phyloP scores from a whole-genome alignment of 2,113 vertebrate genomes.

The Cyanoramphus novaezelandiae region DNA sequence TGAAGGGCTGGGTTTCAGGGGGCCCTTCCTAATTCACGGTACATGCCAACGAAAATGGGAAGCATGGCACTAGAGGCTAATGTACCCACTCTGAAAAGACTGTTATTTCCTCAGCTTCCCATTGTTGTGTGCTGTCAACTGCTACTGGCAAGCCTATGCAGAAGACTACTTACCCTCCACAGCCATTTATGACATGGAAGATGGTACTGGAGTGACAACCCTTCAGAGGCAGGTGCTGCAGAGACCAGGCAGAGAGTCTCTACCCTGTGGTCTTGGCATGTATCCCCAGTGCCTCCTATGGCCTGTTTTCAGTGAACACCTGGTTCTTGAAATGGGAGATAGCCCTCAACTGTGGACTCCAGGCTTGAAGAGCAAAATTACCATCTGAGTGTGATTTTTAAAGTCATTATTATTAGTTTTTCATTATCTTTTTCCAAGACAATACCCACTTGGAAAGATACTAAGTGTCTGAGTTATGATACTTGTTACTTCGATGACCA shows the following conservation, averaged over 20 bases:
- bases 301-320: neutral
- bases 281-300: neutral
- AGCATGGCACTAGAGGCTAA: constrained; percentile 25
- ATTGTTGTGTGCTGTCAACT: neutral
- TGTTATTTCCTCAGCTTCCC: neutral
- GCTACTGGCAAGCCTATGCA: neutral
- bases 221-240: neutral
- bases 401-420: neutral
- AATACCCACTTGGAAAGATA: neutral
- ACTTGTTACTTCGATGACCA: neutral
- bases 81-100: neutral
- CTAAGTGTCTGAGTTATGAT: neutral
- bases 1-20: neutral
- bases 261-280: neutral
- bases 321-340: neutral
- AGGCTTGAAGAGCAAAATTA: neutral
- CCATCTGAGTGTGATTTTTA: neutral
- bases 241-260: neutral
- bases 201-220: neutral
- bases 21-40: neutral
- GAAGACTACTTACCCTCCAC: neutral
- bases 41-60: constrained; percentile 21
- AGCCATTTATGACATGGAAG: neutral
- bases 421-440: neutral
- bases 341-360: neutral